phyloP scores from a whole-genome alignment of 1,140 invertebrate species.

The Phthorimaea operculella region DNA sequence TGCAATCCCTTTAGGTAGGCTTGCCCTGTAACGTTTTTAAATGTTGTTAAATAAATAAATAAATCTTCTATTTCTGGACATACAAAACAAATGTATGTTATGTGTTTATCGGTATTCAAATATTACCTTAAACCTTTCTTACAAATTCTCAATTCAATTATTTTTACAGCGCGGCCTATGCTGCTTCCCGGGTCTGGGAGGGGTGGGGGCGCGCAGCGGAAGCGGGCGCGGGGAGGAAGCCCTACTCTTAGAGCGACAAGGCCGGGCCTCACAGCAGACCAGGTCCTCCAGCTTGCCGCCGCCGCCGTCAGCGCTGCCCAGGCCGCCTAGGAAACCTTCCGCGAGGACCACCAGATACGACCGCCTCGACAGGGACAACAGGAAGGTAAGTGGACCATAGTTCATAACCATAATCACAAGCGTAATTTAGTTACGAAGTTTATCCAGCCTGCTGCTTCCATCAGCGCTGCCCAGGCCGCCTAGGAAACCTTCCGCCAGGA shows the following conservation, averaged over 20 bases:
- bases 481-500: constrained; percentile 67
- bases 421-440: no score
- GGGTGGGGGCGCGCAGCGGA: constrained; percentile 67
- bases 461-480: constrained; percentile 78
- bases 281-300: constrained; percentile 52
- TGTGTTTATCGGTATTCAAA: no score
- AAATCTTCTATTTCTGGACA: no score
- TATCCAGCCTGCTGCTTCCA: no score
- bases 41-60: no score
- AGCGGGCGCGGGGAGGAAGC: constrained; percentile 74
- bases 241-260: constrained; percentile 79
- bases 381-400: constrained; percentile 68
- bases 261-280: constrained; percentile 78
- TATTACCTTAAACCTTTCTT: no score
- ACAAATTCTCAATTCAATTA: no score
- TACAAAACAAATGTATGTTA: no score
- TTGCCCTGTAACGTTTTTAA: no score
- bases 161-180: constrained; percentile 78
- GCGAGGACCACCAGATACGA: constrained; percentile 69
- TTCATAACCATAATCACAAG: no score
- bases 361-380: constrained; percentile 68
- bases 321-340: constrained; percentile 72
- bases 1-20: no score
- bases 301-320: constrained; percentile 75
- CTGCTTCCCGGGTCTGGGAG: constrained; percentile 88